A percentile compares a stretch with the other conserved stretches of the same genome.
Evolutionary conservation across 1,140 invertebrate species (phyloP).

Genomic region (Centruroides sculpturatus): DNA sequence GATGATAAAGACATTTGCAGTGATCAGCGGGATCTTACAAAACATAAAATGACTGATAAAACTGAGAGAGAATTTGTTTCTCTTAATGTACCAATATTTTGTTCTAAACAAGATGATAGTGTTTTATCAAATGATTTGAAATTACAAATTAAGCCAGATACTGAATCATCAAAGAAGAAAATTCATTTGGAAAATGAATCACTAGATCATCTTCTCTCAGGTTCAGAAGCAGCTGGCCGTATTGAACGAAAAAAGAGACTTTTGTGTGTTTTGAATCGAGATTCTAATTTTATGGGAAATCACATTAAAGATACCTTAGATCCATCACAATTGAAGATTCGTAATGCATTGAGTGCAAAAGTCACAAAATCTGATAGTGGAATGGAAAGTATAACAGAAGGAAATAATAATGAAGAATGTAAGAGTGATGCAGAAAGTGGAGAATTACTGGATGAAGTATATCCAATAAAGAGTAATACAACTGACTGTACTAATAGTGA

Average conservation of each 20-base stretch:
- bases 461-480: constrained; percentile 5
- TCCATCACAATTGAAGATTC: too few species aligned
- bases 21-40: neutral
- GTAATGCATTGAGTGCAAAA: neutral
- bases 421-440: constrained; percentile 16
- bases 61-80: neutral
- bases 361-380: neutral
- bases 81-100: neutral
- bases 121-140: neutral
- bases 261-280: constrained; percentile 1
- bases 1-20: neutral
- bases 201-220: neutral
- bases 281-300: neutral
- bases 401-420: constrained; percentile 20
- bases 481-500: constrained; percentile 17
- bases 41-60: neutral
- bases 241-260: constrained; percentile 14
- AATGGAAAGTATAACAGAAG: neutral
- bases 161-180: neutral
- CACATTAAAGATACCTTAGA: neutral
- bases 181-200: neutral
- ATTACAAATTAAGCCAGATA: neutral
- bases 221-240: constrained; percentile 1
- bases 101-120: neutral
- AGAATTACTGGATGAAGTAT: constrained; percentile 5